Conservation (phyloP, 2,797 vertebrate genomes). For the Syndactyla subalaris region DNA sequence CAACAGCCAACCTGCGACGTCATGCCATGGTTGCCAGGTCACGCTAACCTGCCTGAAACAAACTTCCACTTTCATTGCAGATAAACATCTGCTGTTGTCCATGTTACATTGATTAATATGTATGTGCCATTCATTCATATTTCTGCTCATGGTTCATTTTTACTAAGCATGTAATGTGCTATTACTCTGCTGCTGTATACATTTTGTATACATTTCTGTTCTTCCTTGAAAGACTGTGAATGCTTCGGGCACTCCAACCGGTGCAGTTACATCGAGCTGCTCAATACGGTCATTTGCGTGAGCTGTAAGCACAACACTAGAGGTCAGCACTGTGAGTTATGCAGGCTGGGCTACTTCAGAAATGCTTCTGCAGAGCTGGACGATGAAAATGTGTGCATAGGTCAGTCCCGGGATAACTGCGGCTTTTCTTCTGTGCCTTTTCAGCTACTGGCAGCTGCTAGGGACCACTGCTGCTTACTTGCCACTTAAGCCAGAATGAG, state of each 20-base stretch:
- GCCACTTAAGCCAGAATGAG: slow-evolving; percentile 55
- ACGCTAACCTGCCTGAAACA: slow-evolving; percentile 80
- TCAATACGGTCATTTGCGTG: slow-evolving; percentile 99
- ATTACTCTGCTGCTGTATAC: slow-evolving; percentile 79
- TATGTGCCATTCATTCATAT: slow-evolving; percentile 71
- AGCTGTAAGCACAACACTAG: slow-evolving; percentile 99
- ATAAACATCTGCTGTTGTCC: slow-evolving; percentile 72
- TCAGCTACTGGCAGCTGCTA: slow-evolving; percentile 64
- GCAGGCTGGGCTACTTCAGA: slow-evolving; percentile 99
- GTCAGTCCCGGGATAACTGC: slow-evolving; percentile 87
- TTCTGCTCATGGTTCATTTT: slow-evolving; percentile 77
- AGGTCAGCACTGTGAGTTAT: slow-evolving; percentile 99
- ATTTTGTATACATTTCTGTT: slow-evolving; percentile 84
- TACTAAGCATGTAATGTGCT: slow-evolving; percentile 86
- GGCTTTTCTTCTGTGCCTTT: slow-evolving; percentile 76
- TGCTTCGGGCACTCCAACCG: slow-evolving; percentile 99
- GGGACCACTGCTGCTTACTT: slow-evolving; percentile 36
- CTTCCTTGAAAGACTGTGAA: slow-evolving; percentile 98
- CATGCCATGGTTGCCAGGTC: slow-evolving; percentile 65
- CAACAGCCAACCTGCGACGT: slow-evolving; percentile 41
- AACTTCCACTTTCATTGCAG: slow-evolving; percentile 68
- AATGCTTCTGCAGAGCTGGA: slow-evolving; percentile 97
- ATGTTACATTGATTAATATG: slow-evolving; percentile 67
- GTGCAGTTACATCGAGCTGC: slow-evolving; percentile 99
- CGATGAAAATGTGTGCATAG: slow-evolving; percentile 99